Percentiles rank a stretch among this genome's conserved stretches.
phyloP scores from a whole-genome alignment of 2,888 invertebrate genomes.

The Melanophora roralis region DNA sequence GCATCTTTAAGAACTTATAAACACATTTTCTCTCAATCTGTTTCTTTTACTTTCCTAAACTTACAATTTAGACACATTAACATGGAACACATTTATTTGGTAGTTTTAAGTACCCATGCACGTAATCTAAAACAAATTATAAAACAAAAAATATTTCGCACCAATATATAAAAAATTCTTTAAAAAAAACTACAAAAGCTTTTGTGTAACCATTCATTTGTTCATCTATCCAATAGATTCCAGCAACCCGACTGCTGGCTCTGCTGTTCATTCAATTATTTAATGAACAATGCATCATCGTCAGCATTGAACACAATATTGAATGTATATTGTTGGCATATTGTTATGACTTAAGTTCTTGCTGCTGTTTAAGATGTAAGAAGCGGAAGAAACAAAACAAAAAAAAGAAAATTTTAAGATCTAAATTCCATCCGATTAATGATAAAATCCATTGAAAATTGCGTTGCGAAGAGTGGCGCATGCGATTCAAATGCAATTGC shows the following conservation, averaged over 20 bases:
- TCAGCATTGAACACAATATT: conserved; percentile 52
- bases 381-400: conserved; percentile 29
- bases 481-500: conserved; percentile 63
- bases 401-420: conserved; percentile 22
- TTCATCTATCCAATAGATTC: conserved; percentile 41
- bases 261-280: conserved; percentile 51
- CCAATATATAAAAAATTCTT: conserved; percentile 63
- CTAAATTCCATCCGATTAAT: conserved; percentile 15
- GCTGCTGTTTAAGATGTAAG: not conserved
- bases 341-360: not conserved
- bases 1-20: too few relatives aligned
- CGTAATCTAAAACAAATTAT: conserved; percentile 59
- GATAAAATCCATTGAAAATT: conserved; percentile 48
- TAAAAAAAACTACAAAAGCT: conserved; percentile 29
- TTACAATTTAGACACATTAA: not conserved
- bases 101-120: conserved; percentile 16
- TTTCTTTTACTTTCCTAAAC: not conserved
- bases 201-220: conserved; percentile 31
- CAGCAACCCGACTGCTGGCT: conserved; percentile 54
- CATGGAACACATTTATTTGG: conserved; percentile 10
- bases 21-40: too few relatives aligned
- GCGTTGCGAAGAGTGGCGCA: conserved; percentile 59
- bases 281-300: conserved; percentile 53
- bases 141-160: conserved; percentile 63
- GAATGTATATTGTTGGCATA: not conserved